Base-by-base conservation (phyloP, 1,140 invertebrate genomes). In the Thaumetopoea pityocampa region DNA sequence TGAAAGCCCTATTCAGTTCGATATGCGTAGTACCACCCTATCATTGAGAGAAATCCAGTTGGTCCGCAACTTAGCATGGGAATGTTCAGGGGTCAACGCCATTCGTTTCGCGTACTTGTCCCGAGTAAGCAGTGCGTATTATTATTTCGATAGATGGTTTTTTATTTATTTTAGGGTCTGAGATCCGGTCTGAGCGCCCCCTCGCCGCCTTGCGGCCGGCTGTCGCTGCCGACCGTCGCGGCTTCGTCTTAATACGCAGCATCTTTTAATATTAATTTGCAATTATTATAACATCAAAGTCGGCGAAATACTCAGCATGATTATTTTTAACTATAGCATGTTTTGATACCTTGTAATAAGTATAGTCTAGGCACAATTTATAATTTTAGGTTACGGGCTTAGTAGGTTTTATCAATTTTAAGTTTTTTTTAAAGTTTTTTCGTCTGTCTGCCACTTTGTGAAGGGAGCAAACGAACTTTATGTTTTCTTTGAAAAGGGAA, bases 101-200 rank as follows among this genome's bases (percentile, higher is more conserved):
- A 78, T 76, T 76, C 64, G 72, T 65, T 66, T 63, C 61, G 62
- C 62, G 72, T 78, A 78, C 77, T 81, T 73, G 78, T 77, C 67
- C 64, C 54, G 70, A 45, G 67, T 68, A 62, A 72, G 69, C 60
- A 66, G 64, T 73, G 68, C 57, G 73, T 82, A 82, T 82, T 82
- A 82, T 83, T 83, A 80, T 78, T 82, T 64, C 67, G 71, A 78
- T 79, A 69, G 69, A 78, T 78, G 73, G 77, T 83, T 82, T n/a
- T n/a, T n/a, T n/a, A n/a, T n/a, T 82, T 80, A 80, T 77, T 83
- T 77, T 69, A 80, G 79, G 79, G 76, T 78, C 70, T 74, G 49
- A 49, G 68, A 79, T 72, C 79, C 76, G 79, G 76, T 83, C 73
- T 66, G 57, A 38, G 72, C 76, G 60, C 71, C 66, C 73, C 67